These are phyloP conservation scores for Eulacestoma nigropectus DNA, from an alignment of 2,113 vertebrate genomes.

Conservation along the genomic window DNA sequence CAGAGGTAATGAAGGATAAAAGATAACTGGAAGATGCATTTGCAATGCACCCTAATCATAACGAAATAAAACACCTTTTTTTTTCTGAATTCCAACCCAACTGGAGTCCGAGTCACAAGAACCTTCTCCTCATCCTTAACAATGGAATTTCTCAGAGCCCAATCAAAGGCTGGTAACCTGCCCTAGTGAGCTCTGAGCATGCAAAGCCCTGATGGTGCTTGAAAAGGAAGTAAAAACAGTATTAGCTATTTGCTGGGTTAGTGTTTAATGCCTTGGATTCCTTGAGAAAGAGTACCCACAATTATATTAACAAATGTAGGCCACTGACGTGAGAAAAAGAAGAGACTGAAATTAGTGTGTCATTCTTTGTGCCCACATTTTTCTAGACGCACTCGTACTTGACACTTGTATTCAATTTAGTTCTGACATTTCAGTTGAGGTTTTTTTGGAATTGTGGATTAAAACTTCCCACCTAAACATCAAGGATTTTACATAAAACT, in stretches of 20 bases:
- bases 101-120: neutral
- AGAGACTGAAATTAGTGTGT: slow-evolving; percentile 29
- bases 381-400: neutral
- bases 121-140: neutral
- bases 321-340: neutral
- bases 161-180: neutral
- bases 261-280: neutral
- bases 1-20: neutral
- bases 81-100: neutral
- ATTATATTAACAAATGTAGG: slow-evolving; percentile 26
- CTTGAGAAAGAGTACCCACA: neutral
- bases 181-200: neutral
- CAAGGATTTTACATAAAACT: slow-evolving; percentile 51
- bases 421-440: slow-evolving; percentile 30
- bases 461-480: slow-evolving; percentile 46
- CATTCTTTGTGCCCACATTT: slow-evolving; percentile 42
- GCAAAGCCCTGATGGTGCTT: neutral
- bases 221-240: neutral
- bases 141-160: neutral
- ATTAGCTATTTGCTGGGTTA: neutral
- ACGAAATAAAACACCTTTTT: neutral
- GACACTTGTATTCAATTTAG: slow-evolving; percentile 37
- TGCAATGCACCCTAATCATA: neutral
- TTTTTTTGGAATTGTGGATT: slow-evolving; percentile 34
- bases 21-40: neutral